Conservation (phyloP, 2,888 invertebrate species). For the Drosophila fulvimacula region DNA sequence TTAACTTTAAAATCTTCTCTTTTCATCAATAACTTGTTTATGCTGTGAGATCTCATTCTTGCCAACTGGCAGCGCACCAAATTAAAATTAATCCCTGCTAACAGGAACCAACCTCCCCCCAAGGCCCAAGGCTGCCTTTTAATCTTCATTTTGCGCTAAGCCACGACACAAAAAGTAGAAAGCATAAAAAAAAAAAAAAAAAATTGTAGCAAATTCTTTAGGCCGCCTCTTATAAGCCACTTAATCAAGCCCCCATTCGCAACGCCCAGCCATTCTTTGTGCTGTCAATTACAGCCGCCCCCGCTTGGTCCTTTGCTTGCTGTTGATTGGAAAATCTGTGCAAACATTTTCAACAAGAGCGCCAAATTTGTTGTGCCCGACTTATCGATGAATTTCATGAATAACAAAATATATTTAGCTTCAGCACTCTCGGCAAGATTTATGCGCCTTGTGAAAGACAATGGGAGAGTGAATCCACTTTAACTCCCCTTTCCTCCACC, state of each 20-base stretch:
- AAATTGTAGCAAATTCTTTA: slow-evolving; percentile 23
- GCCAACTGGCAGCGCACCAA: not conserved
- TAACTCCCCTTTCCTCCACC: not conserved
- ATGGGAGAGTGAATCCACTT: slow-evolving; percentile 22
- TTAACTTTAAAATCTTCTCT: not conserved
- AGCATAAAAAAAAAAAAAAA: slow-evolving; percentile 10
- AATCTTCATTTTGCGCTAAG: slow-evolving; percentile 53
- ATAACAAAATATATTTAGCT: slow-evolving; percentile 63
- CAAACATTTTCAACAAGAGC: slow-evolving; percentile 50
- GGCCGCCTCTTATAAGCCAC: slow-evolving; percentile 57
- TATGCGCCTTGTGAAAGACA: slow-evolving; percentile 53
- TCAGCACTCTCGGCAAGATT: slow-evolving; percentile 41
- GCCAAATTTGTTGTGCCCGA: slow-evolving; percentile 67
- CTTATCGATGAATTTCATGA: slow-evolving; percentile 79
- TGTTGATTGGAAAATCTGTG: slow-evolving; percentile 51
- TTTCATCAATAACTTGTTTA: slow-evolving; percentile 3
- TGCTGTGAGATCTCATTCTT: not conserved
- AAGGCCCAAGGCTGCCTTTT: slow-evolving; percentile 36
- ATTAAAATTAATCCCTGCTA: slow-evolving; percentile 9
- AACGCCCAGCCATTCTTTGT: slow-evolving; percentile 30
- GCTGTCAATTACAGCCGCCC: slow-evolving; percentile 58
- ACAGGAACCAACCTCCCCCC: not conserved
- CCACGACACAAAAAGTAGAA: slow-evolving; percentile 9
- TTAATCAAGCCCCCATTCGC: slow-evolving; percentile 50
- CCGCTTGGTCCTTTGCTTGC: not conserved